Conservation (phyloP, 64 coral and sea anemone genomes). For the Stichodactyla mertensii region DNA sequence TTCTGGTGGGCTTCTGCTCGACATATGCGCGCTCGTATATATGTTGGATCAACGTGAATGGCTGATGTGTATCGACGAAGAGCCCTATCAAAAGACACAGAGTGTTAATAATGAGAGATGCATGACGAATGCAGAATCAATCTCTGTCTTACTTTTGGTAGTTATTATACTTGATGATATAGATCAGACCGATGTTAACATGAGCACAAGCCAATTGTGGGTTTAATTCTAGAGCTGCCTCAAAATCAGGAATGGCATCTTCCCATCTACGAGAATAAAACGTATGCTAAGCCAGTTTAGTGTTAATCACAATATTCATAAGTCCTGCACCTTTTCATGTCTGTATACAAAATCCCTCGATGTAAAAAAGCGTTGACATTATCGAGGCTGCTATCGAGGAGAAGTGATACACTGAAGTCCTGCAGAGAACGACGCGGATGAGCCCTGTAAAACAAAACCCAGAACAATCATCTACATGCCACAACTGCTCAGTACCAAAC, state of each 20-base stretch:
- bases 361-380: conserved; percentile 93
- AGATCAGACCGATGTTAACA: conserved; percentile 94
- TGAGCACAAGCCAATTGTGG: conserved; percentile 67
- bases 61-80: conserved; percentile 76
- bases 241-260: conserved; percentile 88
- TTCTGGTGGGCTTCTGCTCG: conserved; percentile 92
- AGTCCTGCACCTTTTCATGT: conserved; percentile 73
- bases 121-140: no score
- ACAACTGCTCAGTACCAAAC: not conserved
- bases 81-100: conserved; percentile 40
- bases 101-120: not conserved
- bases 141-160: conserved; percentile 62
- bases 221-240: conserved; percentile 70
- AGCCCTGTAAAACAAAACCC: conserved; percentile 32
- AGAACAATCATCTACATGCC: not conserved
- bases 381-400: conserved; percentile 57
- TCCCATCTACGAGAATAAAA: conserved; percentile 70
- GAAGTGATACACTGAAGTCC: conserved; percentile 92
- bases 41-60: conserved; percentile 88
- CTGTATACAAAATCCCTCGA: conserved; percentile 91
- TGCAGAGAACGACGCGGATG: conserved; percentile 86
- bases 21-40: conserved; percentile 82
- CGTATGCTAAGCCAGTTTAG: not conserved
- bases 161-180: conserved; percentile 74
- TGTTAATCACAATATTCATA: not conserved